These are phyloP conservation scores for Eclectus roratus DNA, from an alignment of 2,113 vertebrate genomes.

Conservation along the genomic window DNA sequence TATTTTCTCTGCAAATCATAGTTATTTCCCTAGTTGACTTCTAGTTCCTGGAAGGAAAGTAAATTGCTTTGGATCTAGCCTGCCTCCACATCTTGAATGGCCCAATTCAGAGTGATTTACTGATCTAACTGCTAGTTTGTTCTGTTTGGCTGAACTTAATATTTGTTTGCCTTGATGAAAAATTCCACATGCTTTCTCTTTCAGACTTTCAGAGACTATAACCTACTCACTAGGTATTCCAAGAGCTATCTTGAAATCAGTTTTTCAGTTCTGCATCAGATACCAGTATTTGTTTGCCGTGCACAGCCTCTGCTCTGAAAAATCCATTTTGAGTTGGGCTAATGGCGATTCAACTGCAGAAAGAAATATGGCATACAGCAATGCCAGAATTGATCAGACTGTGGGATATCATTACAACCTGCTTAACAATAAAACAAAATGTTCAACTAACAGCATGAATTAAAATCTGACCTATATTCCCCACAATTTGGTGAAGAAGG, in stretches of 20 bases:
- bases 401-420: not conserved
- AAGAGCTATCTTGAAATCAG: not conserved
- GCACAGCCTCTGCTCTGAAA: not conserved
- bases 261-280: not conserved
- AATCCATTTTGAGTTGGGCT: constrained; percentile 9
- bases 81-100: not conserved
- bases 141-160: not conserved
- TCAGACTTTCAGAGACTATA: not conserved
- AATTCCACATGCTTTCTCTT: not conserved
- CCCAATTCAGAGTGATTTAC: not conserved
- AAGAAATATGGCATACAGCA: not conserved
- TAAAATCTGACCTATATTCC: not conserved
- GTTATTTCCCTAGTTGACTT: not conserved
- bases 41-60: not conserved
- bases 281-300: not conserved
- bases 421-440: not conserved
- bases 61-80: not conserved
- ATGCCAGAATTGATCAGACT: not conserved
- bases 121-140: not conserved
- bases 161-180: not conserved
- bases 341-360: not conserved
- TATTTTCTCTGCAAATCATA: not conserved
- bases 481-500: not conserved
- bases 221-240: not conserved
- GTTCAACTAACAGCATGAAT: not conserved